These are phyloP conservation scores for Eupsilia transversa DNA, from an alignment of 2,888 invertebrate species.

Conservation along the genomic window DNA sequence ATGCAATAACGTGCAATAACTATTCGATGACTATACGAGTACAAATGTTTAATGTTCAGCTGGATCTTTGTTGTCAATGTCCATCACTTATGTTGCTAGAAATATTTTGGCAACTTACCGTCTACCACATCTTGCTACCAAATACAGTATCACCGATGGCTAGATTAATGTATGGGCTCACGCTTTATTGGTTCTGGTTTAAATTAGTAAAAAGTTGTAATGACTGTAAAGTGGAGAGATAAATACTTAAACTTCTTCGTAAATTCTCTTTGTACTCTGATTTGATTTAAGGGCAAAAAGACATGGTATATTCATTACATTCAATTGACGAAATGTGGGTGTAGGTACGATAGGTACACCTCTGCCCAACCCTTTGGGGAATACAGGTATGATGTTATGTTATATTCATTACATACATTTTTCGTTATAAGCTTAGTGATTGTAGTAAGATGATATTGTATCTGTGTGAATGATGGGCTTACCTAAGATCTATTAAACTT, in stretches of 20 bases:
- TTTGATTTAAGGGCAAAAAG: background rate
- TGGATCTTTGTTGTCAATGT: background rate
- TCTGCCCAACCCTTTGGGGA: too few species aligned
- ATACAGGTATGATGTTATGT: too few species aligned
- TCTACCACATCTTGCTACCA: background rate
- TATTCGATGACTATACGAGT: background rate
- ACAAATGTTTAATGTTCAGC: background rate
- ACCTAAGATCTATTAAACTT: background rate
- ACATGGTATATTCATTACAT: background rate
- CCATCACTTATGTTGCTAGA: background rate
- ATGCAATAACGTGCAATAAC: background rate
- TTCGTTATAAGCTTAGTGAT: background rate
- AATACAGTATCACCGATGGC: background rate
- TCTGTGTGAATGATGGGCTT: too few species aligned
- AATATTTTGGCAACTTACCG: background rate
- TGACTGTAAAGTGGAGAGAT: too few species aligned
- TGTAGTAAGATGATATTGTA: background rate
- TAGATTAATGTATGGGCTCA: background rate
- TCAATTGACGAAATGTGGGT: too few species aligned
- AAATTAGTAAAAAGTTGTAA: too few species aligned
- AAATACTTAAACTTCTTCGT: background rate
- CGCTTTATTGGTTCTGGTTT: background rate
- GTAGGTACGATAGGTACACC: too few species aligned
- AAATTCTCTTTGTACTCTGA: background rate
- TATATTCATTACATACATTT: background rate